Evolutionary conservation across 2,113 vertebrate species (phyloP), one percentile per base, ranked within the genome.

Genomic region (Phylloscopus whistleri): DNA sequence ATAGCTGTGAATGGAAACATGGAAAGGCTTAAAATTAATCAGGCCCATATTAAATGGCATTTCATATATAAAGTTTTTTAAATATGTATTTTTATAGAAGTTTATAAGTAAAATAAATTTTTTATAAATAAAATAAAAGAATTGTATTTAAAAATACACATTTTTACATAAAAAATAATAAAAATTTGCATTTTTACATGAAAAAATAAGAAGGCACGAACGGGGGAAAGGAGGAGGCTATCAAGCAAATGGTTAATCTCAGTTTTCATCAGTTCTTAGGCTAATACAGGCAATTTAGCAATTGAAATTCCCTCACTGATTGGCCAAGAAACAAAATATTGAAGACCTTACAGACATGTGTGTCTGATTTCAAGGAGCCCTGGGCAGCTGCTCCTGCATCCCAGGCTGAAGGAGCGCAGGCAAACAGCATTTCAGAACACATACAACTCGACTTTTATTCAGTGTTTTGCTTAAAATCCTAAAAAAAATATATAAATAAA

Each of bases 91-190:
- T 69, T 55, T 55, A 41, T 41, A 39, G 69, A 23, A 76, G 30
- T 8, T 6, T n/a, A 0, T 15, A 26, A 69, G 8, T 7, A 39
- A 58, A 67, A 59, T 30, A 72, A 70, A 35, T 4, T 1, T 4
- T 46, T 67, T 46, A 46, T 17, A 44, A 39, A 52, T 6, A 20
- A 39, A 33, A 39, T 2, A 28, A 60, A 33, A 12, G 1, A 17
- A 39, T 67, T 53, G 1, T 16, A 41, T 35, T 82, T 60, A 0
- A 22, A 60, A 35, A 18, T 4, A 44, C 0, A 2, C 4, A 11
- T 10, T 76, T 81, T 41, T 35, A 43, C 31, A 37, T 11, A 2
- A 69, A 76, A 76, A 63, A 83, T 27, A 41, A 41, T 53, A 0
- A 22, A 53, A 35, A 18, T 4, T 37, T 0, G 2, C 4, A 11